Evolutionary conservation across 23 tunicate genomes (phyloP), one percentile per base, ranked within the genome.

Genomic region (Oikopleura albicans): DNA sequence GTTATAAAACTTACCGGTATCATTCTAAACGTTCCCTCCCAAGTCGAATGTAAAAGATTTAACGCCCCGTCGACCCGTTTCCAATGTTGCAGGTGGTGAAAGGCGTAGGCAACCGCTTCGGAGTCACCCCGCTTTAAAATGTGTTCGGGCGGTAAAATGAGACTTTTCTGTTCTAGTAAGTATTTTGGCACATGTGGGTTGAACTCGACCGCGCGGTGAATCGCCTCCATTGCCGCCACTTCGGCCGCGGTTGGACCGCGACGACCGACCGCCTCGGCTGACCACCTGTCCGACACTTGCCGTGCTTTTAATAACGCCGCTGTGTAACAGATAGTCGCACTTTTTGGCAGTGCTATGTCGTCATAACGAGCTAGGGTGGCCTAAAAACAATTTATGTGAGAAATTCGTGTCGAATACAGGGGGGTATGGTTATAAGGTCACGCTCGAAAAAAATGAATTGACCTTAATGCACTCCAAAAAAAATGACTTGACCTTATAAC

Each of bases 11-110:
- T 27, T 71, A 71, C 79, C 4, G 97, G 97, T 0, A 91, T 91
- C 90, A 91, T 89, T 59, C 91, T 89, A 84, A 91, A 91, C 56
- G 97, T 91, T 87, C 97, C 97, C 84, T 91, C 97, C 97, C 97
- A 91, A 33, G 97, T 91, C 79, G 89, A 91, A 40, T 91, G 92
- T 35, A 91, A 79, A 16, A 91, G 83, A 76, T 91, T 89, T 22
- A 91, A 83, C 33, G 97, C 97, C 0, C 97, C 97, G 59, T 89
- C 90, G 38, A 91, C 90, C 38, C 89, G 84, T 56, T 89, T 91
- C 97, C 97, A 91, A 39, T 57, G 88, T 0, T 89, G 91, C 22
- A 91, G 83, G 83, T 91, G 97, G 57, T 89, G 87, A 83, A 91
- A 91, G 16, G 97, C 40, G 40, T 91, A 91, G 22, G 97, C 97